Base-by-base conservation (phyloP, 2,797 vertebrate species). In the Peromyscus aztecus region DNA sequence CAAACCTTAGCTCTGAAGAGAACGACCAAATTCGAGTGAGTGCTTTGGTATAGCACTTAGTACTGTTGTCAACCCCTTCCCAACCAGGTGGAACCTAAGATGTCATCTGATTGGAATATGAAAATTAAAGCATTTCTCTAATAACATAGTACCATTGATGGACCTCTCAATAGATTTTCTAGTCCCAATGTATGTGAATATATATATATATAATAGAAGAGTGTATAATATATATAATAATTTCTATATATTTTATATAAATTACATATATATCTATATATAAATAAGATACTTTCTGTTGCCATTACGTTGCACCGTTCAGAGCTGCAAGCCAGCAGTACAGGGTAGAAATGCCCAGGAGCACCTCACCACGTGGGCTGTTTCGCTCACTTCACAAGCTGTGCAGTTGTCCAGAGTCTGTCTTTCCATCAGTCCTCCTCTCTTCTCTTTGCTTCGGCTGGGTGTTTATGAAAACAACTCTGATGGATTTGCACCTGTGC, bases 161-260 rank as follows among this genome's bases (percentile, higher is more conserved):
- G 98, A 69, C 98, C 97, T 98, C 98, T 98, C 98, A 98, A 98
- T 96, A 96, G 95, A 98, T 98, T 97, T 98, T 98, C 98, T 98
- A 97, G 96, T 94, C 96, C 96, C 96, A 96, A 94, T 97, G 96
- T 94, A 59, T 94, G 89, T 96, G 96, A 87, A 97, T 94, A 98
- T 98, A 98, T 98, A 98, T n/a, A n/a, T 98, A 98, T 98, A 98
- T 98, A 98, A 98, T 98, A 97, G 97, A 80, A 97, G 94, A 73
- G 89, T 85, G 59, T 97, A 98, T 96, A 95, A 97, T 98, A 98
- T 98, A 98, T 98, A 98, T 98, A 98, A 98, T 98, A 98, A 98
- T 97, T 98, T 98, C 97, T 99, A 43, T 99, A 98, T 99, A 98
- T 98, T 98, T 98, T 99, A 99, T 99, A 99, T 99, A 98, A 98